Percentiles rank a stretch among this genome's conserved stretches.
Conservation (phyloP, 2,797 vertebrate genomes). For the Gouania willdenowi region DNA sequence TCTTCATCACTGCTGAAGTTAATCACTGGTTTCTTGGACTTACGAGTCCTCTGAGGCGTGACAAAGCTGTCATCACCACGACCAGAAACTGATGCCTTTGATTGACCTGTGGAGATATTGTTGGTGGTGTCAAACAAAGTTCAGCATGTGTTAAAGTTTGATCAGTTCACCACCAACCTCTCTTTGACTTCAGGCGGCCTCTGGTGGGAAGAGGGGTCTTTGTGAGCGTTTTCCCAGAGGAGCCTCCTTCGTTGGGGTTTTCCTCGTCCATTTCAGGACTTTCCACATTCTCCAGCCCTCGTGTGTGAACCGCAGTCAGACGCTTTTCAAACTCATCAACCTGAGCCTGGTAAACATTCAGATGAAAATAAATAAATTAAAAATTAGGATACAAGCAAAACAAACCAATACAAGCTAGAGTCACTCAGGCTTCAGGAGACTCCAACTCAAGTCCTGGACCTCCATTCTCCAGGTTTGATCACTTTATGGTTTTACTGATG, state of each 20-base stretch:
- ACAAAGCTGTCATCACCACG: constrained; percentile 66
- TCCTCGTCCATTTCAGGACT: constrained; percentile 60
- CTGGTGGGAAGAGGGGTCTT: constrained; percentile 38
- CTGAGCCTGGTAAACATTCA: constrained; percentile 68
- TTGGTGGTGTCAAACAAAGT: no score
- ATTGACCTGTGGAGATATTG: constrained; percentile 54
- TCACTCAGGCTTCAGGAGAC: no score
- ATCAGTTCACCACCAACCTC: constrained; percentile 44
- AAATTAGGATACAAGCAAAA: no score
- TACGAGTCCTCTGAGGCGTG: constrained; percentile 66
- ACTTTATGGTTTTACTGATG: no score
- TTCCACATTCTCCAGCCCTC: constrained; percentile 84
- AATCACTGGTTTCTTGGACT: constrained; percentile 67
- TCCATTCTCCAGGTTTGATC: no score
- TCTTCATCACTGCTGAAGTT: constrained; percentile 90
- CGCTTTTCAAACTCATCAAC: constrained; percentile 92
- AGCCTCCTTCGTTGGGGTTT: constrained; percentile 22
- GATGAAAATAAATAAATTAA: no score
- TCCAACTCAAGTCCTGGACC: no score
- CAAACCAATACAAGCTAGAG: no score
- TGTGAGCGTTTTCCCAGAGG: constrained; percentile 15
- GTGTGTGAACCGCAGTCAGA: constrained; percentile 80
- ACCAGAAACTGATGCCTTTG: constrained; percentile 48
- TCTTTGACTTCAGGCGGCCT: constrained; percentile 47
- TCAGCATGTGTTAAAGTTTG: background rate